A percentile compares a stretch with the other conserved stretches of the same genome.
These are phyloP conservation scores for Cyprinella venusta DNA, from an alignment of 2,797 vertebrate genomes.

Conservation along the genomic window DNA sequence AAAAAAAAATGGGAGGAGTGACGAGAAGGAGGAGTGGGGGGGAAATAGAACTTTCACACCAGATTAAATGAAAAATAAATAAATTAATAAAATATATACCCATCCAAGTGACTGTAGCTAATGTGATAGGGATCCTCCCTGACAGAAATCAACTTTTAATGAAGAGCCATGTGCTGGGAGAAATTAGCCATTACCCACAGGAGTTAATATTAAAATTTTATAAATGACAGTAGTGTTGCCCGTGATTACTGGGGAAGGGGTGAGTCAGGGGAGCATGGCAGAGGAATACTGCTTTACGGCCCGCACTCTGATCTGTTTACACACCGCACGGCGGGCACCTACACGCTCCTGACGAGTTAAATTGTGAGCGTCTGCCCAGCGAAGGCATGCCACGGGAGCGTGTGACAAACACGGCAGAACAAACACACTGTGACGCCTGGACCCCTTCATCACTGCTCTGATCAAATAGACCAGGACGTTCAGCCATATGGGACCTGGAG, in stretches of 20 bases:
- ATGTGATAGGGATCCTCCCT: conserved; percentile 86
- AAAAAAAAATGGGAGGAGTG: neutral
- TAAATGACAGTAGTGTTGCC: conserved; percentile 77
- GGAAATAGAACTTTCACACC: conserved; percentile 50
- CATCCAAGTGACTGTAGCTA: conserved; percentile 81
- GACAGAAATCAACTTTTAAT: conserved; percentile 95
- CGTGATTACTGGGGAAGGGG: conserved; percentile 66
- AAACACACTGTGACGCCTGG: conserved; percentile 77
- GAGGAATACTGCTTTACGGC: neutral
- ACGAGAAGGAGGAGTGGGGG: neutral
- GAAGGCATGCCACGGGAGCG: conserved; percentile 64
- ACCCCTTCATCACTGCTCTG: conserved; percentile 75
- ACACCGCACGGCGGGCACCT: neutral
- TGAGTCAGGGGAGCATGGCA: conserved; percentile 30
- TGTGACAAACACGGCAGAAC: conserved; percentile 76
- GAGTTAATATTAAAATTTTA: conserved; percentile 79
- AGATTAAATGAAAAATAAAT: conserved; percentile 64
- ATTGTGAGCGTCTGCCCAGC: conserved; percentile 37
- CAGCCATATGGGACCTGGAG: conserved; percentile 82
- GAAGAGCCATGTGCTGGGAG: conserved; percentile 82
- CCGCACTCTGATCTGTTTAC: neutral
- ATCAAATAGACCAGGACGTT: conserved; percentile 79
- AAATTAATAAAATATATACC: conserved; percentile 65
- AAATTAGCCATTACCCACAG: conserved; percentile 81
- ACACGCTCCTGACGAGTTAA: conserved; percentile 27